Base-by-base conservation (phyloP, 2,888 invertebrate species). In the Prosopocoilus inquinatus region DNA sequence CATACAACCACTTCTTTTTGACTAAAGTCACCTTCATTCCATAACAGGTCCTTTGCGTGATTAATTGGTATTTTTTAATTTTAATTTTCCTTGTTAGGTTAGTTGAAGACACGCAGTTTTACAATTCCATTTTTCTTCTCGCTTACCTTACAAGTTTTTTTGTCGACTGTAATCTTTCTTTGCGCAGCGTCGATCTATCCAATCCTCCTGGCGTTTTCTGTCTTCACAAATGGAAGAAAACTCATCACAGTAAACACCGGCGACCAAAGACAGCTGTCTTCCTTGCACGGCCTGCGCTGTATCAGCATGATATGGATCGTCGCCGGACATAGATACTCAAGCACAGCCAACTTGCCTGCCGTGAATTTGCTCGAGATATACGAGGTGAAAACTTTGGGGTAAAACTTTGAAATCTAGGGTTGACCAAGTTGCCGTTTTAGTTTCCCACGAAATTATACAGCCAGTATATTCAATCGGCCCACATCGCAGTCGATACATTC, bases 401-500 rank as follows among this genome's bases (percentile, higher is more conserved):
- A 28, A 28, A 28, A 7, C 20, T n/a, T n/a, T 5, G 5, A 5
- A 28, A 5, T 1, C 3, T 28, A 5, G 3, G 7, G 7, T 5
- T 38, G 11, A 38, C 8, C 4, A 38, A 38, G 4, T 1, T 7
- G 13, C 32, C 20, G 1, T 49, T 53, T 39, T 16, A 53, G 53
- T 57, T 41, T 12, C 33, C 38, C 11, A 12, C 36, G 1, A 39
- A 39, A 9, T n/a, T 35, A 7, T 9, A 39, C 9, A 41, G 46
- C 1, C 44, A 34, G 20, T 55, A 55, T 39, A 38, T 58, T 16
- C 51, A 55, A 44, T 50, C 50, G 32, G 55, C 51, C 9, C 35
- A 33, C 9, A 51, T 58, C 7, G 50, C 55, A 9, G 58, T 58
- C 7, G 58, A 58, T 38, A 58, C 58, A 3, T 58, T 58, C 46